Percentiles rank a stretch among this genome's conserved stretches.
phyloP scores from a whole-genome alignment of 2,113 vertebrate genomes.

The Aegithalos caudatus region DNA sequence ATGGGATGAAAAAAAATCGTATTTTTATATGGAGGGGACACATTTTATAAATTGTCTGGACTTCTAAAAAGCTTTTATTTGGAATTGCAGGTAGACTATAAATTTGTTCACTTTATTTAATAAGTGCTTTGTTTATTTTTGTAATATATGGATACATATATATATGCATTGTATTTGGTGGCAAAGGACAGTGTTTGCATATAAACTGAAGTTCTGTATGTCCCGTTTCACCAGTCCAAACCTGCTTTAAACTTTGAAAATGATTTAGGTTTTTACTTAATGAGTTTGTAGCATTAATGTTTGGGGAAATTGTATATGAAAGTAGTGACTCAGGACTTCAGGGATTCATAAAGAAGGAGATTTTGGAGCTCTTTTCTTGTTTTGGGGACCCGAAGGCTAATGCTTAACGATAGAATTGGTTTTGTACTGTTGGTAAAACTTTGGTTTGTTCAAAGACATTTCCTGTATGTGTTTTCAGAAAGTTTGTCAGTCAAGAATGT shows the following conservation, averaged over 20 bases:
- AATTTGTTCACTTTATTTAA: too few relatives aligned
- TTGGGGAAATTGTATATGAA: background rate
- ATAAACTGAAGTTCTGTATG: background rate
- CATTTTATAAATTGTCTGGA: background rate
- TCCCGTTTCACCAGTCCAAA: background rate
- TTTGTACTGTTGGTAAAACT: background rate
- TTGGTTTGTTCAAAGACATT: background rate
- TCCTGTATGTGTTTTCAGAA: background rate
- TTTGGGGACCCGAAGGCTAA: background rate
- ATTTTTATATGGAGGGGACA: background rate
- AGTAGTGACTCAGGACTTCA: background rate
- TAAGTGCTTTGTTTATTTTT: background rate
- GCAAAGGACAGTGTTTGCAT: background rate
- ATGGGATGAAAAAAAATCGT: fast-evolving
- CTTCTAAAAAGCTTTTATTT: background rate
- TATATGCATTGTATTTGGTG: background rate
- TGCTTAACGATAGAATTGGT: fast-evolving
- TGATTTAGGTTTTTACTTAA: background rate
- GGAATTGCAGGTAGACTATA: background rate
- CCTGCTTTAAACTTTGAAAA: background rate
- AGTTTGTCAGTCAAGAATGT: background rate
- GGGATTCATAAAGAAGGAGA: background rate
- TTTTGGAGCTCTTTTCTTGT: background rate
- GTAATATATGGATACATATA: fast-evolving
- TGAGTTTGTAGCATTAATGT: background rate